Base-by-base conservation (phyloP, 1,140 invertebrate genomes). In the Nomia melanderi region DNA sequence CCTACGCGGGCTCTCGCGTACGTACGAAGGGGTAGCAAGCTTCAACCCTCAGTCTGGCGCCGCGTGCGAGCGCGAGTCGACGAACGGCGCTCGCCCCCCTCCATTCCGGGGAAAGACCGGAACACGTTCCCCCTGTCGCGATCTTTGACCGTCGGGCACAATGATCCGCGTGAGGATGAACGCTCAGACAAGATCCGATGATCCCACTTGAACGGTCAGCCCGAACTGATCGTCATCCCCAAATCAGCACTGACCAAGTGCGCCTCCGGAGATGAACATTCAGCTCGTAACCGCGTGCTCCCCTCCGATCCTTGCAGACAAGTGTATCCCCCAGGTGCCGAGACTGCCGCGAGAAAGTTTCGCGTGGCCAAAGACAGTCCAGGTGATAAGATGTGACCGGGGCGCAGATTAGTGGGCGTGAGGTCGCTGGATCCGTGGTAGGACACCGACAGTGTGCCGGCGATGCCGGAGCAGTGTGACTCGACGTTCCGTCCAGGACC, bases 11-110 rank as follows among this genome's bases (percentile, higher is more conserved):
- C 23, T 23, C 14, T 29, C 17, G 54, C 29, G 78, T 47, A 64
- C 39, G 50, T 36, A 50, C 65, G 70, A 64, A 39, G 73, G 76
- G 81, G 80, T 69, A 71, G 72, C 54, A n/a, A 60, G 47, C 39
- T 82, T 83, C 67, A 70, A 82, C 87, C 88, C 89, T 88, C 84
- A 91, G 90, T 91, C 88, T 88, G 80, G 82, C 89, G 89, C 88
- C 90, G 90, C 90, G 90, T 91, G 89, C 89, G 88, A 87, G 85
- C 87, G 84, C 81, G 87, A 83, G 71, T 84, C 81, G 83, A n/a
- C 86, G 56, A 83, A 78, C 44, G 78, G 62, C 64, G 72, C 50
- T 63, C 59, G 25, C 41, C 72, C 78, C 63, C 39, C 65, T n/a
- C n/a, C n/a, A n/a, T n/a, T n/a, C n/a, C 69, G 64, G 47, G 29